Conservation (phyloP, 2,888 invertebrate species). For the Trimorus sp. region DNA sequence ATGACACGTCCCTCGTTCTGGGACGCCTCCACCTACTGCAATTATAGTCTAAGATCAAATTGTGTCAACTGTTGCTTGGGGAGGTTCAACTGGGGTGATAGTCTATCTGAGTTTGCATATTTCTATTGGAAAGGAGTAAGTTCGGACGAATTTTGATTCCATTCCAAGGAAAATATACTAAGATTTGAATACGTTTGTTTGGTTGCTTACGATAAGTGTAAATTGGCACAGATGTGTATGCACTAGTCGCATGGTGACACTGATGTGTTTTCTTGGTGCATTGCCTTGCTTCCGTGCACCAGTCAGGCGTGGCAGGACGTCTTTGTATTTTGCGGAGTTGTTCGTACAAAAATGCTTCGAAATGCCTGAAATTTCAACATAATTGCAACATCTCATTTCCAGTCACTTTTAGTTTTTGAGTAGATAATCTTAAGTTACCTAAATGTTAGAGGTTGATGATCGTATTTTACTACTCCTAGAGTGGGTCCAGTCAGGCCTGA, state of each 20-base stretch:
- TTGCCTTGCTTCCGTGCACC: constrained; percentile 88
- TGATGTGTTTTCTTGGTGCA: constrained; percentile 94
- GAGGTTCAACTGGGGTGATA: constrained; percentile 37
- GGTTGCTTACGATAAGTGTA: constrained; percentile 78
- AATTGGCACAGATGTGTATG: constrained; percentile 92
- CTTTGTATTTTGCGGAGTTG: constrained; percentile 90
- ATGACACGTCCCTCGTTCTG: constrained; percentile 76
- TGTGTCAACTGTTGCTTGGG: constrained; percentile 74
- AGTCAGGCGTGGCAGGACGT: constrained; percentile 82
- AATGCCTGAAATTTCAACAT: constrained; percentile 80
- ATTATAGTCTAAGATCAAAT: constrained; percentile 80
- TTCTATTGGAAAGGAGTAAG: constrained; percentile 26
- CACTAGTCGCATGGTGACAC: constrained; percentile 95
- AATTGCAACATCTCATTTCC: background rate
- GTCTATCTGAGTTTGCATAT: constrained; percentile 30
- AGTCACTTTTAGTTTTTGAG: background rate
- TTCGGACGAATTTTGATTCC: too few relatives aligned
- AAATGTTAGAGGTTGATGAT: constrained; percentile 77
- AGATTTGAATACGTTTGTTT: background rate
- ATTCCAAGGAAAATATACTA: constrained; percentile 36
- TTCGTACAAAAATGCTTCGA: constrained; percentile 94
- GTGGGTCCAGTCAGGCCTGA: constrained; percentile 79
- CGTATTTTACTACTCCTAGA: constrained; percentile 79
- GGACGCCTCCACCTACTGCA: constrained; percentile 80
- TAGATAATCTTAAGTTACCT: constrained; percentile 69